Evolutionary conservation across 2,888 invertebrate genomes (phyloP).

Genomic region (Nephrotoma guestfalica): DNA sequence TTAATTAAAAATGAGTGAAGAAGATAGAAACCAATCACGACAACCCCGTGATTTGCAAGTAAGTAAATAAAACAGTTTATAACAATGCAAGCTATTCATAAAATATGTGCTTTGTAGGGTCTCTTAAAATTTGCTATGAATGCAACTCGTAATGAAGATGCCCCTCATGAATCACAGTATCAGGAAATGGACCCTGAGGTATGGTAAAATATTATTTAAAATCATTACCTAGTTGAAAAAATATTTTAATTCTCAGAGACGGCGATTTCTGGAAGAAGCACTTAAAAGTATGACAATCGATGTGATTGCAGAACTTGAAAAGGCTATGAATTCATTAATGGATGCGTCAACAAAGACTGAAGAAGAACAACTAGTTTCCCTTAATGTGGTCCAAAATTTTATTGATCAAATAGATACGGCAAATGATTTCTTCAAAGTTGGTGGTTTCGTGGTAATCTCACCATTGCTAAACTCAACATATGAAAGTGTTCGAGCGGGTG

Average conservation of each 20-base stretch:
- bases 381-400: constrained; percentile 52
- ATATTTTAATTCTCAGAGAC: constrained; percentile 38
- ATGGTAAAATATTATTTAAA: constrained; percentile 10
- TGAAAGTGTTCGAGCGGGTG: constrained; percentile 42
- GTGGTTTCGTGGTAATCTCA: constrained; percentile 60
- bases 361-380: constrained; percentile 42
- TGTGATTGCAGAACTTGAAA: constrained; percentile 48
- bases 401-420: constrained; percentile 67
- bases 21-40: constrained; percentile 3
- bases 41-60: constrained; percentile 7
- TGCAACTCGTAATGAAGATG: constrained; percentile 44
- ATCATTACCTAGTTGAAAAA: neutral
- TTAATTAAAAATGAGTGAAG: neutral
- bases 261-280: constrained; percentile 55
- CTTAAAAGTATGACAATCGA: constrained; percentile 54
- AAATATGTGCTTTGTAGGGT: constrained; percentile 34
- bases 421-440: constrained; percentile 73
- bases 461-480: constrained; percentile 49
- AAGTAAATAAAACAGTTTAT: neutral
- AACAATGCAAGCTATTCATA: neutral
- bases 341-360: constrained; percentile 33
- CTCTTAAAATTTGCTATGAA: constrained; percentile 56
- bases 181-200: constrained; percentile 53
- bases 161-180: constrained; percentile 33
- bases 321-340: constrained; percentile 43